Base-by-base conservation (phyloP, 2,797 vertebrate genomes). In the Halcyon smyrnensis region DNA sequence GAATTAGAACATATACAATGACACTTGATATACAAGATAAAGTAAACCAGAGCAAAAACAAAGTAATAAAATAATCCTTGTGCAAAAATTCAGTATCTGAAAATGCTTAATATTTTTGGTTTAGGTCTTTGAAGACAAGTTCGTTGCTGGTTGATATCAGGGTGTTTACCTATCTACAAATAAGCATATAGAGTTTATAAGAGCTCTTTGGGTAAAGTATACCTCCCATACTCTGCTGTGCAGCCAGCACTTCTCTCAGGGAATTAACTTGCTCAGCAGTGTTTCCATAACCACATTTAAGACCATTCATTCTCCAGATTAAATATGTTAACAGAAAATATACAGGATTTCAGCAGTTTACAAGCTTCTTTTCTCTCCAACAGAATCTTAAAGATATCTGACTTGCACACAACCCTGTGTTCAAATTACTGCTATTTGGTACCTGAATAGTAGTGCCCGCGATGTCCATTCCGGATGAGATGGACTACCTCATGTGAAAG, bases 401-500 rank as follows among this genome's bases (percentile, higher is more conserved):
- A 46, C 4, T 3, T 25, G 12, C 8, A 59, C 43, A 64, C 56
- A 65, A 59, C 14, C 18, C 23, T 50, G 7, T 10, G 25, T 36
- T 39, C 25, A 46, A 76, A 45, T 46, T 71, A 41, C 48, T 37
- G 15, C 34, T 84, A 19, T 51, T 65, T 75, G 27, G 30, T 62
- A 46, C 48, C 25, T 15, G 7, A 56, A n/a, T 7, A 71, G 21
- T 10, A 69, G 24, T 11, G 20, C 12, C 64, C 34, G 25, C 6
- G 14, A 54, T 5, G 23, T 27, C 24, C 45, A 6, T 27, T 65
- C 46, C 45, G 23, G 37, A 60, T 6, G 2, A 54, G 32, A 50
- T 75, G 8, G 9, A 13, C 39, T 32, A 15, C 36, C 9, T 25
- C 80, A 45, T 0, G 0, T 5, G 36, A 48, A 77, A 63, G 0